Conservation (phyloP, 2,888 invertebrate species). For the Caenorhabditis sulstoni region DNA sequence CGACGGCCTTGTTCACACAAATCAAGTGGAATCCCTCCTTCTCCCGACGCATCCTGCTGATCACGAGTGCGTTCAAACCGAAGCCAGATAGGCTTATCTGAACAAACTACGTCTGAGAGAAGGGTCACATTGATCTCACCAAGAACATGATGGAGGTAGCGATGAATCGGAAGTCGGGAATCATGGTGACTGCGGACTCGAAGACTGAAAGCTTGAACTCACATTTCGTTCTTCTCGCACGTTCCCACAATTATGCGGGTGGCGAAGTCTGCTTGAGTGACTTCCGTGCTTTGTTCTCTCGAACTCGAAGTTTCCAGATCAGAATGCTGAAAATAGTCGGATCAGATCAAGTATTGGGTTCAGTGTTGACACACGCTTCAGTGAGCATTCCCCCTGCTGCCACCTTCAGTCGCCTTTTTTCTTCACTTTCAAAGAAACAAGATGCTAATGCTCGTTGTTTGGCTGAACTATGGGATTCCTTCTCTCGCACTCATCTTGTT, state of each 20-base stretch:
- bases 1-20: slow-evolving; percentile 49
- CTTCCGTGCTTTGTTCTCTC: no score
- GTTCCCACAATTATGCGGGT: slow-evolving; percentile 21
- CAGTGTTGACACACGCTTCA: not conserved
- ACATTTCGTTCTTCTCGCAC: not conserved
- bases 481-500: not conserved
- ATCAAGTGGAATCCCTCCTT: slow-evolving; percentile 49
- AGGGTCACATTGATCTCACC: slow-evolving; percentile 25
- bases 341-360: no score
- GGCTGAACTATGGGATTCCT: slow-evolving; percentile 11
- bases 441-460: slow-evolving; percentile 1
- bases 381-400: not conserved
- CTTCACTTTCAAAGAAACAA: not conserved
- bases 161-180: slow-evolving; percentile 46
- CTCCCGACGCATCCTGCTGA: slow-evolving; percentile 34
- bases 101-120: slow-evolving; percentile 30
- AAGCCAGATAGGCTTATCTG: slow-evolving; percentile 12
- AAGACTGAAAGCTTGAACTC: not conserved
- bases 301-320: no score
- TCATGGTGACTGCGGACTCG: no score
- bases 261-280: no score
- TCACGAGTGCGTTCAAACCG: slow-evolving; percentile 29
- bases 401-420: not conserved
- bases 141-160: slow-evolving; percentile 39
- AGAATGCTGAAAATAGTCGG: no score